phyloP scores from a whole-genome alignment of 2,113 vertebrate genomes.

The Canis aureus region DNA sequence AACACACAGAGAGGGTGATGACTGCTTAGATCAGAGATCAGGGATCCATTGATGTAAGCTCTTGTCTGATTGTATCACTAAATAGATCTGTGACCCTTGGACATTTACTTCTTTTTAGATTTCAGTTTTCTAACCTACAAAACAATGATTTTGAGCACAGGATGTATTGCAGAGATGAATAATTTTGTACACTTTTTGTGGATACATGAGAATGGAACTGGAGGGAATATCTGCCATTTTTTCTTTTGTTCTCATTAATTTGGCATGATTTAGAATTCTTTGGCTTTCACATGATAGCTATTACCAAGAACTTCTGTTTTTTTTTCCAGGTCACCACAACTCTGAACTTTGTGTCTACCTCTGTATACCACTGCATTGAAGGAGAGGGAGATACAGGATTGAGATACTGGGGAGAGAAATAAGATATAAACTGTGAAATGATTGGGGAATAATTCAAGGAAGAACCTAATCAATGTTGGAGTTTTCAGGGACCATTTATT shows the following conservation, averaged over 20 bases:
- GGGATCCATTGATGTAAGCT: background rate
- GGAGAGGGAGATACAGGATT: background rate
- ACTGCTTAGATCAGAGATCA: background rate
- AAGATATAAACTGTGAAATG: background rate
- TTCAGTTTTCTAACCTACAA: background rate
- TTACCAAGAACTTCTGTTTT: conserved; percentile 19
- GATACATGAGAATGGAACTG: background rate
- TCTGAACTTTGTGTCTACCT: background rate
- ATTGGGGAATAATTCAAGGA: background rate
- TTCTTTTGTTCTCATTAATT: background rate
- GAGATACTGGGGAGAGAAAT: background rate
- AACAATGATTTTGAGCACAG: background rate
- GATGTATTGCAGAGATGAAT: background rate
- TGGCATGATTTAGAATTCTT: background rate
- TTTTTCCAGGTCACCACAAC: background rate
- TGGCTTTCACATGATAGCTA: background rate
- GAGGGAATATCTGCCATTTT: background rate
- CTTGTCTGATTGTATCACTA: background rate
- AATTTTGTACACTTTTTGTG: background rate
- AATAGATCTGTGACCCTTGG: background rate
- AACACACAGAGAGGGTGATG: background rate
- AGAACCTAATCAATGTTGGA: background rate
- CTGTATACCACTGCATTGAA: background rate
- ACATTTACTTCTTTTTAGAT: background rate
- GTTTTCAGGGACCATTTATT: background rate